Evolutionary conservation across 1,140 invertebrate species (phyloP).

Genomic region (Prorops nasuta): DNA sequence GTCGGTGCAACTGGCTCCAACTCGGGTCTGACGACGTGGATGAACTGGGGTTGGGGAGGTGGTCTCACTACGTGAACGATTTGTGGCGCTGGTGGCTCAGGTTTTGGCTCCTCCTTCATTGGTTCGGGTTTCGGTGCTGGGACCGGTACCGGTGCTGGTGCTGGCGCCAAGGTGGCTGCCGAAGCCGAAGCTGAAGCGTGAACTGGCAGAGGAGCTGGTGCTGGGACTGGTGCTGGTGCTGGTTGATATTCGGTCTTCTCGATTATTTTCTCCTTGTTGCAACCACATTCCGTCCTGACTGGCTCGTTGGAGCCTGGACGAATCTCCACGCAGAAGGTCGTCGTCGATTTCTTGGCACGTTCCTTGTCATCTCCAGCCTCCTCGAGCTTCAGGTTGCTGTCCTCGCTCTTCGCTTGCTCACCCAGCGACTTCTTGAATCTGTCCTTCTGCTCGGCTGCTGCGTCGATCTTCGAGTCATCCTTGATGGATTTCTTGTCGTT

Average conservation of each 20-base stretch:
- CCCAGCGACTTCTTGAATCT: neutral
- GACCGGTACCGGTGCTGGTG: neutral
- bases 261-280: neutral
- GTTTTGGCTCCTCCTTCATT: neutral
- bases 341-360: conserved; percentile 19
- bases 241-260: neutral
- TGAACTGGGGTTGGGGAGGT: neutral
- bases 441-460: neutral
- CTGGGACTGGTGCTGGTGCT: neutral
- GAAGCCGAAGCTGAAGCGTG: neutral
- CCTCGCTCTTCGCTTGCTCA: neutral
- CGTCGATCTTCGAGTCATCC: too few relatives aligned
- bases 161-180: neutral
- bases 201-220: neutral
- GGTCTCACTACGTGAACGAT: neutral
- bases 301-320: neutral
- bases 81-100: neutral
- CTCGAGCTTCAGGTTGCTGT: neutral
- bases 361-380: conserved; percentile 7
- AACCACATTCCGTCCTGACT: neutral
- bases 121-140: neutral
- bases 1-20: neutral
- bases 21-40: neutral
- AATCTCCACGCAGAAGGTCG: conserved; percentile 14
- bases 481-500: conserved; percentile 13